These are phyloP conservation scores for Kryptolebias ocellatus DNA, from an alignment of 2,797 vertebrate species.

Conservation along the genomic window DNA sequence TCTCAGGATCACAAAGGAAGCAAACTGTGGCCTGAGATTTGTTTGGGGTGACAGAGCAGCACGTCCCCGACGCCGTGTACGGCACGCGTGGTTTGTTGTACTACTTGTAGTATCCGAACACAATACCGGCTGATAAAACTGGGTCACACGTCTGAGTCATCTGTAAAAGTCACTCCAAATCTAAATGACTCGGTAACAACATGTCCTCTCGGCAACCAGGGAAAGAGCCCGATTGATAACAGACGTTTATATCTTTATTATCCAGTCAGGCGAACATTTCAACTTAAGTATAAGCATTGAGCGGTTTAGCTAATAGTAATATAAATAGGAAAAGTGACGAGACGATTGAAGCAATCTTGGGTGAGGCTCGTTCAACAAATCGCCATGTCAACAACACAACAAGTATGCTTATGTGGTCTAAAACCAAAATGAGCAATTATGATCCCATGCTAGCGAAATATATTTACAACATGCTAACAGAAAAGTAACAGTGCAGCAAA, in stretches of 20 bases:
- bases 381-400: not conserved
- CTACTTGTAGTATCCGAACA: not conserved
- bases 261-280: not conserved
- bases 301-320: not conserved
- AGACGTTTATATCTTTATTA: not conserved
- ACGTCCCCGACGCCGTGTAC: not conserved
- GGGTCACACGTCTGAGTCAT: constrained; percentile 12
- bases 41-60: not conserved
- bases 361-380: too few species aligned
- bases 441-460: not conserved
- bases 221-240: constrained; percentile 1
- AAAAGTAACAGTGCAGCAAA: not conserved
- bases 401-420: constrained; percentile 14
- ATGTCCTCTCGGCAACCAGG: constrained; percentile 5
- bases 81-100: not conserved
- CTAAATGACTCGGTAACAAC: constrained; percentile 18
- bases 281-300: constrained; percentile 4
- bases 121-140: not conserved
- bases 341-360: too few species aligned
- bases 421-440: not conserved
- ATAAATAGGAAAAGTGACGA: not conserved
- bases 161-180: constrained; percentile 7
- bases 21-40: constrained; percentile 4
- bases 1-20: constrained; percentile 16
- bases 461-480: not conserved